Percentiles rank a stretch among this genome's conserved stretches.
These are phyloP conservation scores for Albula glossodonta DNA, from an alignment of 2,113 vertebrate species.

Conservation along the genomic window DNA sequence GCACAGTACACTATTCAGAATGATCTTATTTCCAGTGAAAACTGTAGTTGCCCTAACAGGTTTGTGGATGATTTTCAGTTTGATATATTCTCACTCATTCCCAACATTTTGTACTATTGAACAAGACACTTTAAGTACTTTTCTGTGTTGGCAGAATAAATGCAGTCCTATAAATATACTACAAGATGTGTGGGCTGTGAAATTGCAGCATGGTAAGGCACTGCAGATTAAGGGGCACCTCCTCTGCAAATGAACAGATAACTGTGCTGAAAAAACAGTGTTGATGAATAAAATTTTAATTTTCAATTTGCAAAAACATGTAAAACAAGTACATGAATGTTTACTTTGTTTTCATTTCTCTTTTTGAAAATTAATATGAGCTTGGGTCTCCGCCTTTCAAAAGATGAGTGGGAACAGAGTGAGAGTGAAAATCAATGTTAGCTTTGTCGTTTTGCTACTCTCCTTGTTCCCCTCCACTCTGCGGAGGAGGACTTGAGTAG, in stretches of 20 bases:
- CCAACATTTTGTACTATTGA: not conserved
- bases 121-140: not conserved
- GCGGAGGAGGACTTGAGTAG: not conserved
- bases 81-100: not conserved
- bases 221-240: not conserved
- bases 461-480: not conserved
- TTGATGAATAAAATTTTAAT: not conserved
- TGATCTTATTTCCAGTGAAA: not conserved
- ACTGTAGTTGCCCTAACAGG: not conserved
- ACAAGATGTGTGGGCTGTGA: not conserved
- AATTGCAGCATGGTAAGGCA: not conserved
- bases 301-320: not conserved
- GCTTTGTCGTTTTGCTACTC: not conserved
- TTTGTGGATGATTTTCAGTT: not conserved
- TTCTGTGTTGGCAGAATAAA: not conserved
- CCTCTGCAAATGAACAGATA: not conserved
- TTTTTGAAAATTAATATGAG: not conserved
- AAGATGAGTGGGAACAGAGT: not conserved
- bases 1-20: not conserved
- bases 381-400: not conserved
- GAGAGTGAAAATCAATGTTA: not conserved
- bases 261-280: not conserved
- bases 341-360: not conserved
- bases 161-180: not conserved
- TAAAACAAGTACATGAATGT: not conserved